Evolutionary conservation across 2,113 vertebrate genomes (phyloP).

Genomic region (Raja brachyura): DNA sequence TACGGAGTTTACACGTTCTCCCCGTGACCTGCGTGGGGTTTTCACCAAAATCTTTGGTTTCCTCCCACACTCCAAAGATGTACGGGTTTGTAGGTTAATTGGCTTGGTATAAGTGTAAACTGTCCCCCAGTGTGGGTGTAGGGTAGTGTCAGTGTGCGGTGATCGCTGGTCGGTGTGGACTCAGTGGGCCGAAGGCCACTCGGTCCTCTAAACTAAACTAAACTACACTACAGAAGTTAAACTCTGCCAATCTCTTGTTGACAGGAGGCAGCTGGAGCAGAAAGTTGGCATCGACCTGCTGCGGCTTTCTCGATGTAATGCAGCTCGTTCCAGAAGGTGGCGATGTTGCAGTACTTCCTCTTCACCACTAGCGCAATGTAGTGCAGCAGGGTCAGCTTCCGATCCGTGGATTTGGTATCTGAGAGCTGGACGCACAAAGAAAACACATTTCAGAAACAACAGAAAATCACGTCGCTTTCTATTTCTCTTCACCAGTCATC

Average conservation of each 20-base stretch:
- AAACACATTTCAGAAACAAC: neutral
- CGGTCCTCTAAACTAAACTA: too few relatives aligned
- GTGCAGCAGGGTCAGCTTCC: conserved; percentile 89
- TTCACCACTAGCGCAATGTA: conserved; percentile 89
- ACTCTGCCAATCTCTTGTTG: neutral
- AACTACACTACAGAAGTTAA: neutral
- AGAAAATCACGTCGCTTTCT: neutral
- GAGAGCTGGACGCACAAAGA: conserved; percentile 63
- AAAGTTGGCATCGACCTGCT: conserved; percentile 61
- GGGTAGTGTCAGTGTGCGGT: too few relatives aligned
- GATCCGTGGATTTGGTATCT: conserved; percentile 96
- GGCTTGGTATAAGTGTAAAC: too few relatives aligned
- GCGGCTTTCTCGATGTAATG: conserved; percentile 95
- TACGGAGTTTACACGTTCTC: too few relatives aligned
- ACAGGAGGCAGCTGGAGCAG: neutral
- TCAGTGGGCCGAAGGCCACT: too few relatives aligned
- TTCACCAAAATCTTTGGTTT: too few relatives aligned
- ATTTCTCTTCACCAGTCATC: neutral
- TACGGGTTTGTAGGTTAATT: too few relatives aligned
- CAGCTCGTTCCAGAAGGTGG: conserved; percentile 84
- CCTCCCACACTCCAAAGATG: too few relatives aligned
- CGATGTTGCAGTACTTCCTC: conserved; percentile 85
- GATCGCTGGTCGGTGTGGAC: too few relatives aligned
- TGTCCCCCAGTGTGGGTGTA: too few relatives aligned
- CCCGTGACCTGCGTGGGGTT: too few relatives aligned